These are phyloP conservation scores for Megaleporinus macrocephalus DNA, from an alignment of 2,113 vertebrate genomes.

Conservation along the genomic window DNA sequence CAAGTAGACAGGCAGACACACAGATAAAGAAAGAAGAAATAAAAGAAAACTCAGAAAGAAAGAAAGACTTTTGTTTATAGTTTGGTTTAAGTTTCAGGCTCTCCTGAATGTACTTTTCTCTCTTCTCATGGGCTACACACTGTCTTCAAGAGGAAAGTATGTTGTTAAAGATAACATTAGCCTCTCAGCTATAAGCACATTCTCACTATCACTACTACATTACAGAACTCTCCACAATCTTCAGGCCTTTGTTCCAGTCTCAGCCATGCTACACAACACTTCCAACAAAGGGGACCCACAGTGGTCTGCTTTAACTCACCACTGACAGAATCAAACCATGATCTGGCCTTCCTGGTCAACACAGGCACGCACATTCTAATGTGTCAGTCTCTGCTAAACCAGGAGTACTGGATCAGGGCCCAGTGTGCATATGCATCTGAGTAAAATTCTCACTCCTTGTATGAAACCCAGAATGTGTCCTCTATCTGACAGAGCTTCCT, in stretches of 20 bases:
- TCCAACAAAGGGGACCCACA: neutral
- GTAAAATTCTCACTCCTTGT: neutral
- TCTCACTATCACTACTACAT: neutral
- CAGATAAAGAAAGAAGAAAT: neutral
- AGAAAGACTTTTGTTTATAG: neutral
- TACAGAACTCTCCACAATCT: neutral
- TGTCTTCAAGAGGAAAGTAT: slow-evolving; percentile 38
- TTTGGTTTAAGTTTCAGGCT: neutral
- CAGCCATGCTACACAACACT: slow-evolving; percentile 11
- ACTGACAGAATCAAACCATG: slow-evolving; percentile 3
- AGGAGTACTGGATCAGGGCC: neutral
- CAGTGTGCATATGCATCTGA: neutral
- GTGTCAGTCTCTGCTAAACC: neutral
- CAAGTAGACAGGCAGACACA: neutral
- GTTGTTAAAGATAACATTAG: slow-evolving; percentile 14
- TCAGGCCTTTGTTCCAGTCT: neutral
- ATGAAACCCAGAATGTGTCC: neutral
- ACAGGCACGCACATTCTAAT: neutral
- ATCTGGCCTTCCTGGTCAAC: neutral
- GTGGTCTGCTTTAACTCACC: slow-evolving; percentile 40
- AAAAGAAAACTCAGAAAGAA: neutral
- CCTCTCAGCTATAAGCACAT: neutral
- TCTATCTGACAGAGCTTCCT: neutral
- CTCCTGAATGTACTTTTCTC: neutral
- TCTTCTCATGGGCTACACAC: neutral